Conservation (phyloP, 1,140 invertebrate genomes). For the Akabosia matsudoensis region DNA sequence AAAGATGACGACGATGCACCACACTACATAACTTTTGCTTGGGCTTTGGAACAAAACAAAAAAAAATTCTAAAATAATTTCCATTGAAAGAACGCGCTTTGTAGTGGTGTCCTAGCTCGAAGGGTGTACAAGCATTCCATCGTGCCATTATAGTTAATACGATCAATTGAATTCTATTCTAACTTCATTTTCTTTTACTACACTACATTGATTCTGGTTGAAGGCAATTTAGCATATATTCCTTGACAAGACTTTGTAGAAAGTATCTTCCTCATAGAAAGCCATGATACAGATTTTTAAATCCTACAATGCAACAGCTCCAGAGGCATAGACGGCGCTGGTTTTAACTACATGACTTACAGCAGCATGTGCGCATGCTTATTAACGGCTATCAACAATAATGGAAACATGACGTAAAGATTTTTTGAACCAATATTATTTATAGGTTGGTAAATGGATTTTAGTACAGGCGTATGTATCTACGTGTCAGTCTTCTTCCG, state of each 20-base stretch:
- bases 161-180: no score
- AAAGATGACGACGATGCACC: neutral
- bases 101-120: neutral
- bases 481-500: no score
- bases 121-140: neutral
- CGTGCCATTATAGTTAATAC: no score
- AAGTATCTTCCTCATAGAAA: no score
- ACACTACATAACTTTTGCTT: neutral
- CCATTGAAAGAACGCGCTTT: neutral
- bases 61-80: neutral
- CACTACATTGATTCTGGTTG: no score
- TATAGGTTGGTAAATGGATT: neutral
- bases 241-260: no score
- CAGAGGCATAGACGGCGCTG: no score
- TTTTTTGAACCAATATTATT: neutral
- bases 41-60: neutral
- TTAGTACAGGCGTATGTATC: neutral
- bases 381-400: neutral
- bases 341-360: neutral
- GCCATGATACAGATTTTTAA: neutral
- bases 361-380: conserved; percentile 13
- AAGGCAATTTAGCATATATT: no score
- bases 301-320: no score
- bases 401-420: conserved; percentile 10
- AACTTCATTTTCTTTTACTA: no score